Conservation (phyloP, 2,113 vertebrate genomes). For the Xenopus laevis region DNA sequence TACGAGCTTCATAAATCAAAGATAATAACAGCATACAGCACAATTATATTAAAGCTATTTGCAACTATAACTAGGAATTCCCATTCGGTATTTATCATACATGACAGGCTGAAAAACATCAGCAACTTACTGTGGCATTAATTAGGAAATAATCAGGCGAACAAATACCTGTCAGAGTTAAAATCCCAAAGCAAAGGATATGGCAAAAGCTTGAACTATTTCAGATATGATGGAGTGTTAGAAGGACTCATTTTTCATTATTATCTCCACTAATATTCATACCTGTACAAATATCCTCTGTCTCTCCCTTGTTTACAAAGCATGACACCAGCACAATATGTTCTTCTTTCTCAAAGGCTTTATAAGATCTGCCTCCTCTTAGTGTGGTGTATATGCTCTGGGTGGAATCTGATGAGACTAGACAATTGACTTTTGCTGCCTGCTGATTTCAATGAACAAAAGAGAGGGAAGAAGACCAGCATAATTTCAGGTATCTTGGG, state of each 20-base stretch:
- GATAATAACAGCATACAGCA: too few species aligned
- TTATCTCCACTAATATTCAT: slow-evolving; percentile 2
- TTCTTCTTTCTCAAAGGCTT: slow-evolving; percentile 25
- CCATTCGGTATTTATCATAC: too few species aligned
- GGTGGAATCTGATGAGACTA: slow-evolving; percentile 38
- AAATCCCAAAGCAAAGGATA: too few species aligned
- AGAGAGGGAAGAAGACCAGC: slow-evolving; percentile 25
- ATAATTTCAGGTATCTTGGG: slow-evolving; percentile 39
- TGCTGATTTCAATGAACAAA: slow-evolving; percentile 43
- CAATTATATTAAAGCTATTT: too few species aligned
- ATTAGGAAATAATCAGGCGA: too few species aligned
- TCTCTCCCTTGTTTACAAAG: slow-evolving; percentile 22
- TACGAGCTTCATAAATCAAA: too few species aligned
- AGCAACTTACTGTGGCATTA: too few species aligned
- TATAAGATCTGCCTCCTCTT: slow-evolving; percentile 24
- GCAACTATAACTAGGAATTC: too few species aligned
- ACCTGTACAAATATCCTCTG: slow-evolving; percentile 4
- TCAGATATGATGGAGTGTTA: not conserved
- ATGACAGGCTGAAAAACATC: too few species aligned
- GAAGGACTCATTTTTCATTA: not conserved
- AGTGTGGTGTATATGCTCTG: slow-evolving; percentile 22
- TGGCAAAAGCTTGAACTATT: too few species aligned
- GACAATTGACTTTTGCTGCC: slow-evolving; percentile 41
- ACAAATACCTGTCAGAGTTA: too few species aligned
- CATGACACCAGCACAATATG: slow-evolving; percentile 8